These are phyloP conservation scores for Danio jaintianensis DNA, from an alignment of 2,797 vertebrate genomes.

Conservation along the genomic window DNA sequence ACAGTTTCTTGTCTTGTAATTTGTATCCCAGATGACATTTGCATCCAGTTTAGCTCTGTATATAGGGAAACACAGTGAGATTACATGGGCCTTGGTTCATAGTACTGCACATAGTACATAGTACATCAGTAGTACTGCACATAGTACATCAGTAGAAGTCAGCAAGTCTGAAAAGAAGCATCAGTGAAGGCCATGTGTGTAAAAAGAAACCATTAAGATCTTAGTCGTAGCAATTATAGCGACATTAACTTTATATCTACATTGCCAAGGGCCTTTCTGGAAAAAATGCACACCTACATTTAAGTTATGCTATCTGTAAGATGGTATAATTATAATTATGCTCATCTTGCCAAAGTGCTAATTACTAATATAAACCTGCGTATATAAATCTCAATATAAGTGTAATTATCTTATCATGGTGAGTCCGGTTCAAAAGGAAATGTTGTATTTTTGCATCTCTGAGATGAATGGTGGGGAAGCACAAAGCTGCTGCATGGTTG, in stretches of 20 bases:
- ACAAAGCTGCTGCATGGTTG: conserved; percentile 22
- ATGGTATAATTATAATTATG: conserved; percentile 34
- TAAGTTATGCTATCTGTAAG: conserved; percentile 7
- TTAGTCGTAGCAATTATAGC: conserved; percentile 41
- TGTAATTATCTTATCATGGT: conserved; percentile 40
- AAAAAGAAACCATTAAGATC: conserved; percentile 27
- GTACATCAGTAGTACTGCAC: too few relatives aligned
- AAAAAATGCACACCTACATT: neutral
- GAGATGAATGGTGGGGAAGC: conserved; percentile 39
- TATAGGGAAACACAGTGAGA: conserved; percentile 51
- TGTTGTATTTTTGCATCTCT: conserved; percentile 23
- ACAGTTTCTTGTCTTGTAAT: neutral
- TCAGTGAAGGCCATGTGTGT: conserved; percentile 54
- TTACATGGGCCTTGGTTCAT: conserved; percentile 47
- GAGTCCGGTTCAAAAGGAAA: conserved; percentile 52
- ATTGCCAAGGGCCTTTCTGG: neutral
- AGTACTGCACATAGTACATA: too few relatives aligned
- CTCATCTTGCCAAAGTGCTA: neutral
- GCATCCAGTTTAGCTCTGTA: conserved; percentile 14
- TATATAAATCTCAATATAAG: conserved; percentile 42
- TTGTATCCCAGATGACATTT: conserved; percentile 33
- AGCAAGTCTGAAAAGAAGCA: conserved; percentile 44
- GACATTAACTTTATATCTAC: neutral
- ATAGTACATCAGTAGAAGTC: conserved; percentile 53
- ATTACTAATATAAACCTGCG: neutral